Base-by-base conservation (phyloP, 2,113 vertebrate genomes). In the Pachycephala philippinensis region DNA sequence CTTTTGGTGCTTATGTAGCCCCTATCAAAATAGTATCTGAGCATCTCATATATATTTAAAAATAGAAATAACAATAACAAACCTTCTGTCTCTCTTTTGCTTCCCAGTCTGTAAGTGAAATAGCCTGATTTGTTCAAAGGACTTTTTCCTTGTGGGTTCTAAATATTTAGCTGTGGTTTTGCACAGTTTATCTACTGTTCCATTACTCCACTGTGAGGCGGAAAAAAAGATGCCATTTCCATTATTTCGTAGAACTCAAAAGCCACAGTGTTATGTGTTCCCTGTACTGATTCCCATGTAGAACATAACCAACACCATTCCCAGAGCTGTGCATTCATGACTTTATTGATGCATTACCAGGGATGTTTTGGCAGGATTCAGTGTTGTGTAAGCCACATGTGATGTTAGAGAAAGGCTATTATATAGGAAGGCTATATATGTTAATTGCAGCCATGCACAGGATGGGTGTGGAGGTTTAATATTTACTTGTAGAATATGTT, bases 1-100 rank as follows among this genome's bases (percentile, higher is more conserved):
- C 23, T 91, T 76, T 86, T 50, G 19, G 21, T 93, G 65, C 70
- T 93, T 92, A 42, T 57, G 39, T 69, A 91, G 63, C 69, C 61
- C 65, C 57, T 86, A 71, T 90, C 39, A 71, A 78, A 57, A 59
- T 59, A 76, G 45, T 69, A 87, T 93, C 74, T 74, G 39, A 94
- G 11, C 64, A 94, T 94, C 84, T 95, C 9, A 0, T 83, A 50
- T 4, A 15, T 84, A 53, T 94, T 95, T 94, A 91, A 95, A 97
- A 97, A 96, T 92, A 96, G 94, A 94, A 96, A 82, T 92, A 96
- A 87, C 80, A 94, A 77, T 81, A 91, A 79, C 45, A 92, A 93
- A 79, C 68, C 19, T 49, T 91, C 39, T 86, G 30, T 88, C 71
- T 95, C n/a, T 93, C 49, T 94, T 76, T 93, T 92, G 50, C 78